Conservation (phyloP, 1,140 invertebrate species). For the Dryas iulia region DNA sequence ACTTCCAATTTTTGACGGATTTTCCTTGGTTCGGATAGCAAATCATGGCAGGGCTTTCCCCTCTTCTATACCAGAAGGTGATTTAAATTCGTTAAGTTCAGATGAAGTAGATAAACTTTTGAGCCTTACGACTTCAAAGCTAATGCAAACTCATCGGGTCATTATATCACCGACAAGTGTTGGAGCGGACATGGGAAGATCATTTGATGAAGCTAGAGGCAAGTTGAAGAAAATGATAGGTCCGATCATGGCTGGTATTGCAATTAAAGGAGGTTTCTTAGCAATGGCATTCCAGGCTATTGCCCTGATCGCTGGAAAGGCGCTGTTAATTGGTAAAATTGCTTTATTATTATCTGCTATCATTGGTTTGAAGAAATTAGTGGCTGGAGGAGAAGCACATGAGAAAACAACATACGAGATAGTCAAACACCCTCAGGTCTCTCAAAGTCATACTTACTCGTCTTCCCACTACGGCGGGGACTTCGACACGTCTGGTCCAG, state of each 20-base stretch:
- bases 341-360: constrained; percentile 88
- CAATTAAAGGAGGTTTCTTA: constrained; percentile 87
- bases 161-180: constrained; percentile 78
- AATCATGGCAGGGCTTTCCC: constrained; percentile 61
- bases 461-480: constrained; percentile 86
- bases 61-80: constrained; percentile 70
- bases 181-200: constrained; percentile 73
- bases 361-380: constrained; percentile 88
- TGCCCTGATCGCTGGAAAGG: constrained; percentile 87
- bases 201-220: constrained; percentile 82
- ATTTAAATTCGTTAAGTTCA: constrained; percentile 75
- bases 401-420: constrained; percentile 92
- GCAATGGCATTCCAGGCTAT: constrained; percentile 89
- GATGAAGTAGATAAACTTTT: constrained; percentile 81
- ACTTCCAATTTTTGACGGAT: constrained; percentile 83
- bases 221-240: constrained; percentile 92
- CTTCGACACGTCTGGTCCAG: constrained; percentile 79
- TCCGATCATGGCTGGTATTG: constrained; percentile 89
- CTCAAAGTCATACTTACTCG: constrained; percentile 88
- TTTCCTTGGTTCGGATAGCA: constrained; percentile 75
- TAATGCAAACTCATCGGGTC: constrained; percentile 83
- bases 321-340: constrained; percentile 87
- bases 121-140: constrained; percentile 79
- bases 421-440: constrained; percentile 90
- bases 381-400: constrained; percentile 81